These are phyloP conservation scores for Gracilinanus agilis DNA, from an alignment of 2,113 vertebrate species.

Conservation along the genomic window DNA sequence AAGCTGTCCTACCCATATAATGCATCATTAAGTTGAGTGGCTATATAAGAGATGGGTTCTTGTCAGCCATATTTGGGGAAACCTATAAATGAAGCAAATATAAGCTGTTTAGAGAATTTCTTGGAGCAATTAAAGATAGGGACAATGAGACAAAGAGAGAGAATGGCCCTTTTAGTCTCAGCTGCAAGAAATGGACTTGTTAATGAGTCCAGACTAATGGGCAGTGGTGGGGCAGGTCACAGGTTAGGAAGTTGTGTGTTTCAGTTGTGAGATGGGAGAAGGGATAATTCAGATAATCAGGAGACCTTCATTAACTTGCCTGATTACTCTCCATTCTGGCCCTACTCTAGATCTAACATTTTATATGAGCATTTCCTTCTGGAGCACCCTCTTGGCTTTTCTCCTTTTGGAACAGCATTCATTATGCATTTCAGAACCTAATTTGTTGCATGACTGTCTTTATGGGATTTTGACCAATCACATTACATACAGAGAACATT, in stretches of 20 bases:
- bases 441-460: slow-evolving; percentile 49
- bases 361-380: not conserved
- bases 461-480: slow-evolving; percentile 53
- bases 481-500: slow-evolving; percentile 52
- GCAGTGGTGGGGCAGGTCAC: not conserved
- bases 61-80: not conserved
- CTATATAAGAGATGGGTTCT: not conserved
- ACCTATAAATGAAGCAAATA: not conserved
- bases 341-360: not conserved
- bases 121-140: not conserved
- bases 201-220: not conserved
- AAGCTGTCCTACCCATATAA: not conserved
- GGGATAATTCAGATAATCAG: not conserved
- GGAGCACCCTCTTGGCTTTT: not conserved
- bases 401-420: slow-evolving; percentile 29
- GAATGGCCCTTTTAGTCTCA: not conserved
- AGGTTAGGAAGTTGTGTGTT: not conserved
- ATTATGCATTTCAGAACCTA: slow-evolving; percentile 29
- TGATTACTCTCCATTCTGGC: not conserved
- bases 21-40: not conserved
- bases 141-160: not conserved
- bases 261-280: not conserved
- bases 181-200: not conserved
- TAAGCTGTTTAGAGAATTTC: not conserved
- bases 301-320: not conserved